Evolutionary conservation across 2,888 invertebrate genomes (phyloP).

Genomic region (Geotrupes spiniger): DNA sequence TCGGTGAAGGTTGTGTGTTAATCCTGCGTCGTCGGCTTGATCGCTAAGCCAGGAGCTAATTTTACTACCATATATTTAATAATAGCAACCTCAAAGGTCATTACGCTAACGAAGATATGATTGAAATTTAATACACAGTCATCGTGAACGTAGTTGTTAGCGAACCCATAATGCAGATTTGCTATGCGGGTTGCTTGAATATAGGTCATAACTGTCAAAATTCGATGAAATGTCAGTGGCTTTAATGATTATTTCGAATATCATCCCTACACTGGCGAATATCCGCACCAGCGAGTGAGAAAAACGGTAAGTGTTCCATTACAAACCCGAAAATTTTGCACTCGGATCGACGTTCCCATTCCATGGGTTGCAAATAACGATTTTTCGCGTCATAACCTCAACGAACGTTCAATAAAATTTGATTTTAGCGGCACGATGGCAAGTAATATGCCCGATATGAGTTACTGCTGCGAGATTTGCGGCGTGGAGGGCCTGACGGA

Average conservation of each 20-base stretch:
- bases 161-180: constrained; percentile 7
- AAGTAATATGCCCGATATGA: constrained; percentile 57
- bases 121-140: not conserved
- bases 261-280: constrained; percentile 1
- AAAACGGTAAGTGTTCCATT: constrained; percentile 9
- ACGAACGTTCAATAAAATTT: not conserved
- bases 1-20: too few species aligned
- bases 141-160: constrained; percentile 14
- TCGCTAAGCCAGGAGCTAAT: too few species aligned
- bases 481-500: constrained; percentile 78
- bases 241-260: constrained; percentile 17
- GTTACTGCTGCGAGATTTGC: constrained; percentile 78
- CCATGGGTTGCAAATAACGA: not conserved
- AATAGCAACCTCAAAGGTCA: constrained; percentile 22
- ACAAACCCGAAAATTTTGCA: too few species aligned
- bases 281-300: not conserved
- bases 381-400: constrained; percentile 13
- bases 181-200: constrained; percentile 23
- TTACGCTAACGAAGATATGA: constrained; percentile 7
- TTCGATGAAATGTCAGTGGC: constrained; percentile 14
- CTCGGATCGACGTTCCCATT: not conserved
- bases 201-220: constrained; percentile 21
- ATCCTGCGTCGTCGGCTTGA: too few species aligned
- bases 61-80: too few species aligned
- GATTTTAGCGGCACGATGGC: constrained; percentile 45